phyloP scores from a whole-genome alignment of 2,888 invertebrate species.

The Troides helena region DNA sequence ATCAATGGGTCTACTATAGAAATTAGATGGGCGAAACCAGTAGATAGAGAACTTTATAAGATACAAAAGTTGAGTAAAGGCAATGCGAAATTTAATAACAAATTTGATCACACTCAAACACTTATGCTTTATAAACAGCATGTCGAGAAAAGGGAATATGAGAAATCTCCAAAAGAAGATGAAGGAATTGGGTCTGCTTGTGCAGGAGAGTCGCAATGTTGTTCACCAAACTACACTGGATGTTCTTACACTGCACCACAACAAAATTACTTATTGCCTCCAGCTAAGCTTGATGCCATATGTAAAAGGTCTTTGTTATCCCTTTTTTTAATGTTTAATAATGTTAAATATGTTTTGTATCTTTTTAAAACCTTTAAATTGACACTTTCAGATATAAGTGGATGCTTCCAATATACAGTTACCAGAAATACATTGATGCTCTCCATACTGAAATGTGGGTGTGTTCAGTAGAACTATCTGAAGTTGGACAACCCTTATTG shows the following conservation, averaged over 20 bases:
- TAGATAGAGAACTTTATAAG: slow-evolving; percentile 68
- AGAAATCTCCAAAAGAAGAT: slow-evolving; percentile 58
- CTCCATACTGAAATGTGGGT: slow-evolving; percentile 54
- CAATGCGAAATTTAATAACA: slow-evolving; percentile 74
- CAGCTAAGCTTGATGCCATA: slow-evolving; percentile 67
- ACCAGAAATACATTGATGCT: slow-evolving; percentile 53
- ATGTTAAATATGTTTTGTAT: background rate
- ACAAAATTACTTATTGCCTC: slow-evolving; percentile 54
- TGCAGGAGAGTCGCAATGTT: slow-evolving; percentile 56
- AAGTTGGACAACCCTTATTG: slow-evolving; percentile 57
- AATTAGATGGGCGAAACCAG: slow-evolving; percentile 81
- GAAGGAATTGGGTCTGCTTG: slow-evolving; percentile 65
- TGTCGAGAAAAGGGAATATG: slow-evolving; percentile 63
- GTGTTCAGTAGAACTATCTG: slow-evolving; percentile 57
- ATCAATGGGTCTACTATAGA: slow-evolving; percentile 70
- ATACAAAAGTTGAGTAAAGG: slow-evolving; percentile 68
- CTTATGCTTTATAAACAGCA: slow-evolving; percentile 71
- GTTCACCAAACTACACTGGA: slow-evolving; percentile 47
- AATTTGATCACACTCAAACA: slow-evolving; percentile 62
- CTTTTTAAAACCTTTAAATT: background rate
- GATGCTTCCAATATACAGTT: slow-evolving; percentile 59
- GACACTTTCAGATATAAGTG: slow-evolving; percentile 55
- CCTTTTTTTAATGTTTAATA: background rate
- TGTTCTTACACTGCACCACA: slow-evolving; percentile 31
- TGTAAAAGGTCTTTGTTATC: slow-evolving; percentile 56